Conservation (phyloP, 2,113 vertebrate species). For the human (Homo sapiens) region DNA sequence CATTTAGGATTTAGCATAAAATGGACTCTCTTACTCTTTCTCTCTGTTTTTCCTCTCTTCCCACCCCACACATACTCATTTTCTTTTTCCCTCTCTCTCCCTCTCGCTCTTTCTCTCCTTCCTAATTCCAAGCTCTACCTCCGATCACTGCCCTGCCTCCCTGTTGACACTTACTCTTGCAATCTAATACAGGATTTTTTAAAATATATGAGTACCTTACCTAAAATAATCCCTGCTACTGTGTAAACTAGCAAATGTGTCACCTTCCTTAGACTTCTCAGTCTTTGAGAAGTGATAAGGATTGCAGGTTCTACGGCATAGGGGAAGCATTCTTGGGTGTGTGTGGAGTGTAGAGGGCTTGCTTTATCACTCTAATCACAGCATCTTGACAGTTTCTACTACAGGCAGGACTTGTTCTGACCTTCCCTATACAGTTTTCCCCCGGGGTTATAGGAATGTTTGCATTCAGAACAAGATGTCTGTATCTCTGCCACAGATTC, state of each 20-base stretch:
- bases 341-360: background rate
- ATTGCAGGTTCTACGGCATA: background rate
- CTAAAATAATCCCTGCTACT: background rate
- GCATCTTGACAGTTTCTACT: background rate
- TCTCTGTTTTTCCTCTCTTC: background rate
- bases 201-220: background rate
- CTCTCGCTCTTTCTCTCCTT: background rate
- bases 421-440: background rate
- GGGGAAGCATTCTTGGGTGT: background rate
- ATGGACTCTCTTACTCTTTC: background rate
- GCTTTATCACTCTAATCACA: background rate
- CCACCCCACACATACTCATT: background rate
- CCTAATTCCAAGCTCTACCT: background rate
- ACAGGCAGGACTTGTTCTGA: background rate
- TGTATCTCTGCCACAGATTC: background rate
- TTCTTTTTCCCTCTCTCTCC: background rate
- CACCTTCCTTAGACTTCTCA: background rate
- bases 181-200: background rate
- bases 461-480: background rate
- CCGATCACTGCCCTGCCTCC: background rate
- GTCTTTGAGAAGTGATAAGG: background rate
- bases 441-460: background rate
- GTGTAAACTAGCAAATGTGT: background rate
- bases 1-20: background rate
- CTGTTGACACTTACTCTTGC: background rate